Conservation (phyloP, 2,797 vertebrate species). For the Acanthornis magna region DNA sequence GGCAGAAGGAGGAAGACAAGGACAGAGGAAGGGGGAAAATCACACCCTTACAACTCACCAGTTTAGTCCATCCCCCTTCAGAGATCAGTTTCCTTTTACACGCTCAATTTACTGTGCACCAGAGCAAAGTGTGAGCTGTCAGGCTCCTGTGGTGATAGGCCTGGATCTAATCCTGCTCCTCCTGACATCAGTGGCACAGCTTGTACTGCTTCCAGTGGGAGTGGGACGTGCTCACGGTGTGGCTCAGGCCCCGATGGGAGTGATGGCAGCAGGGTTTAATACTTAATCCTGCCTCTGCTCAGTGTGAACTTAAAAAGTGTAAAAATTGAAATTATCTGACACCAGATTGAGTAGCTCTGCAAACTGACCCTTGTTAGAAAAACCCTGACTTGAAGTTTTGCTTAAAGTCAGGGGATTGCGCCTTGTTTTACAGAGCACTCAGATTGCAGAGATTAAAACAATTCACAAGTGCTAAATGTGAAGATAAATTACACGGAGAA, state of each 20-base stretch:
- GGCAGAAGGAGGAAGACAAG: background rate
- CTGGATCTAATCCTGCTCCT: background rate
- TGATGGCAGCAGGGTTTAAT: background rate
- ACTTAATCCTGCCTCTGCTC: background rate
- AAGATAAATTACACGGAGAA: background rate
- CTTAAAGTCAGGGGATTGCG: background rate
- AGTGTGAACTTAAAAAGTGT: background rate
- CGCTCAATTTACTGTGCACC: background rate
- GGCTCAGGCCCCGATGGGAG: background rate
- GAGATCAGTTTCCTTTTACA: background rate
- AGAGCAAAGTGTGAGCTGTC: background rate
- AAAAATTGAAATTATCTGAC: background rate
- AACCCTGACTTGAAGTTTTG: background rate
- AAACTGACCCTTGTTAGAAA: background rate
- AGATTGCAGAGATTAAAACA: accelerated
- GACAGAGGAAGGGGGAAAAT: background rate
- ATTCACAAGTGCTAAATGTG: background rate
- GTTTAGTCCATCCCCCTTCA: background rate
- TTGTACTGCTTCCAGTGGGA: background rate
- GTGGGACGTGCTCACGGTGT: accelerated
- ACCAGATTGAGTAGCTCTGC: background rate
- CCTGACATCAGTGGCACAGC: background rate
- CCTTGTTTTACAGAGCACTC: background rate
- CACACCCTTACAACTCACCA: background rate
- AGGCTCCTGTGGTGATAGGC: background rate